Percentiles rank a stretch among this genome's conserved stretches.
Conservation (phyloP, 1,140 invertebrate genomes). For the Coboldia fuscipes region DNA sequence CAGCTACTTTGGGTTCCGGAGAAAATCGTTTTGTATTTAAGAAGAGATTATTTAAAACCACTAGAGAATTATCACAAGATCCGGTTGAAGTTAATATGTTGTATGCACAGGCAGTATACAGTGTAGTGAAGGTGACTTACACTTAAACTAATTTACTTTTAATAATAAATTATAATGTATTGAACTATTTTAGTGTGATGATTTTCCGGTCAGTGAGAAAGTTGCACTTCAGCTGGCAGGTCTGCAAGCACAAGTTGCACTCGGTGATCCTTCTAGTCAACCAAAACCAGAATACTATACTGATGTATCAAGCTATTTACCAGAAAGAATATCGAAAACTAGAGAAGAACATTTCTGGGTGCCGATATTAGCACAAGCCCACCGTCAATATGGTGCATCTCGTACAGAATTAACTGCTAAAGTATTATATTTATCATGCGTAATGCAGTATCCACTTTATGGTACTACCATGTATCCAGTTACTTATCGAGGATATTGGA, state of each 20-base stretch:
- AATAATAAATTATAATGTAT: slow-evolving; percentile 2
- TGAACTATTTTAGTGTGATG: slow-evolving; percentile 49
- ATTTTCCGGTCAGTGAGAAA: slow-evolving; percentile 86
- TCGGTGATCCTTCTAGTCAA: slow-evolving; percentile 53
- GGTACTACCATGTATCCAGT: slow-evolving; percentile 86
- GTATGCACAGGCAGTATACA: slow-evolving; percentile 87
- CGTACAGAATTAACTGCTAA: slow-evolving; percentile 80
- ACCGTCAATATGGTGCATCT: slow-evolving; percentile 74
- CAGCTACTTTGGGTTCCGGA: slow-evolving; percentile 43
- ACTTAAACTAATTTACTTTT: background rate
- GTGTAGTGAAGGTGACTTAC: slow-evolving; percentile 65
- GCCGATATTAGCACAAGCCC: slow-evolving; percentile 66
- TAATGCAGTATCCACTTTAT: slow-evolving; percentile 93
- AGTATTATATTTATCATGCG: slow-evolving; percentile 82
- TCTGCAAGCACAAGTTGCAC: slow-evolving; percentile 77
- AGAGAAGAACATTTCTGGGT: slow-evolving; percentile 64
- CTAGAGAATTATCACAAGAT: slow-evolving; percentile 82
- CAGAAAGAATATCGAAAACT: slow-evolving; percentile 49
- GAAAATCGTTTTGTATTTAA: slow-evolving; percentile 89
- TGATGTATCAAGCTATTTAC: slow-evolving; percentile 59
- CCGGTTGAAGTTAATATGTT: slow-evolving; percentile 86
- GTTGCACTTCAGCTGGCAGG: slow-evolving; percentile 84
- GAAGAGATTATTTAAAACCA: slow-evolving; percentile 68
- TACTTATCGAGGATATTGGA: slow-evolving; percentile 79
- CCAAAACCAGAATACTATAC: slow-evolving; percentile 49